Base-by-base conservation (phyloP, 2,797 vertebrate genomes). In the Aplochiton taeniatus region DNA sequence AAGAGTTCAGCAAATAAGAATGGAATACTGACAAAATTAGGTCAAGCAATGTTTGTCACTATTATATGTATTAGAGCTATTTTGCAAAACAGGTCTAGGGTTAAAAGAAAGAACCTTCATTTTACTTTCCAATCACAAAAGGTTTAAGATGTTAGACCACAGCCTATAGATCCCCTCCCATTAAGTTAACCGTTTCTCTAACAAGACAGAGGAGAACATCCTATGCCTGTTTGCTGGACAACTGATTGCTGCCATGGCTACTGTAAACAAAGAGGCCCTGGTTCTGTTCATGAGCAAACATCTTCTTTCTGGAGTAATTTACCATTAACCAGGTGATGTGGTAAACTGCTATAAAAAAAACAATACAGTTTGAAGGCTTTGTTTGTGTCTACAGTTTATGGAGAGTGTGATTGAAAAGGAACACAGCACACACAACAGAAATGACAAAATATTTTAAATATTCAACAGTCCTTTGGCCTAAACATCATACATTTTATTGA, bases 251-350 rank as follows among this genome's bases (percentile, higher is more conserved):
- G 93, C 95, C 95, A 98, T 97, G 95, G 94, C 95, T 96, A 98
- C 96, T 94, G 96, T 98, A 98, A 98, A 98, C 95, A 98, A 93
- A 93, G 89, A 91, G 92, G 85, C 89, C 94, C 93, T 90, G 87
- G 92, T 91, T 91, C 93, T 89, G 89, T 98, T 98, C 98, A 96
- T 97, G 95, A 96, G 96, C 96, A 98, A 99, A 99, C 96, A 95
- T 95, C 93, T 94, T 96, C 96, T 95, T 95, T 95, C 94, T 95
- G 94, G 94, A 95, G 93, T 93, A 94, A 98, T 98, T 99, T 98
- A 97, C 97, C 95, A 97, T 98, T 99, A 98, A 98, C 96, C 96
- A 97, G 96, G 95, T 96, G 94, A 95, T 96, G 95, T 92, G 93
- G 96, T 95, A 95, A 94, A 95, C 93, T 93, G 92, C 95, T 90